phyloP scores from a whole-genome alignment of 92 coral and sea anemone species.

The Phenganax marumi region DNA sequence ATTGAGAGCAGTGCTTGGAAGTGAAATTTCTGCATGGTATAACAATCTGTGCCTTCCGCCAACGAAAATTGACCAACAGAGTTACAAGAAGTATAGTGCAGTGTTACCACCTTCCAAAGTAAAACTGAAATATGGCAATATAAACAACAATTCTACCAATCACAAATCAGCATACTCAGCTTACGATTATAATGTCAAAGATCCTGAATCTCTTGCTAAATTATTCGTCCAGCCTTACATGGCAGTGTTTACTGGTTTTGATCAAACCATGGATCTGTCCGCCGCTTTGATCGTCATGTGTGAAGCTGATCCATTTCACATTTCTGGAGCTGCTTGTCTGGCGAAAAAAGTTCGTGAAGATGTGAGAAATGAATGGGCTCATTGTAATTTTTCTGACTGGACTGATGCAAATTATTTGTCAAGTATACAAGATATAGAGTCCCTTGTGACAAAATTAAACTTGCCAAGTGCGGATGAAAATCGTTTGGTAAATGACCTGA shows the following conservation, averaged over 20 bases:
- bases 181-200: conserved; percentile 70
- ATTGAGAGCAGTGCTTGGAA: conserved; percentile 12
- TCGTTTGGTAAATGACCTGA: conserved; percentile 48
- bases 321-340: conserved; percentile 42
- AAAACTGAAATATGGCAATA: conserved; percentile 68
- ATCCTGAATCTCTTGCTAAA: conserved; percentile 69
- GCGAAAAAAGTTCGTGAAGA: conserved; percentile 66
- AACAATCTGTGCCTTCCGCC: conserved; percentile 21
- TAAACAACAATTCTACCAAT: conserved; percentile 62
- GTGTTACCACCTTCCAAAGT: conserved; percentile 35
- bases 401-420: conserved; percentile 28
- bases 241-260: conserved; percentile 85
- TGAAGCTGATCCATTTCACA: conserved; percentile 53
- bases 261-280: conserved; percentile 74
- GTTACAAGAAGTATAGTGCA: neutral
- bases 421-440: neutral
- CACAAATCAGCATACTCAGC: conserved; percentile 23
- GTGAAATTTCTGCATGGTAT: conserved; percentile 1
- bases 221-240: conserved; percentile 70
- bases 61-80: conserved; percentile 25
- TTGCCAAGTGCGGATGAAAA: conserved; percentile 59
- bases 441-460: conserved; percentile 48
- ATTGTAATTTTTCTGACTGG: conserved; percentile 78
- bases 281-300: conserved; percentile 71
- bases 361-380: conserved; percentile 83